Conservation (phyloP, 2,113 vertebrate species). For the Pituophis catenifer region DNA sequence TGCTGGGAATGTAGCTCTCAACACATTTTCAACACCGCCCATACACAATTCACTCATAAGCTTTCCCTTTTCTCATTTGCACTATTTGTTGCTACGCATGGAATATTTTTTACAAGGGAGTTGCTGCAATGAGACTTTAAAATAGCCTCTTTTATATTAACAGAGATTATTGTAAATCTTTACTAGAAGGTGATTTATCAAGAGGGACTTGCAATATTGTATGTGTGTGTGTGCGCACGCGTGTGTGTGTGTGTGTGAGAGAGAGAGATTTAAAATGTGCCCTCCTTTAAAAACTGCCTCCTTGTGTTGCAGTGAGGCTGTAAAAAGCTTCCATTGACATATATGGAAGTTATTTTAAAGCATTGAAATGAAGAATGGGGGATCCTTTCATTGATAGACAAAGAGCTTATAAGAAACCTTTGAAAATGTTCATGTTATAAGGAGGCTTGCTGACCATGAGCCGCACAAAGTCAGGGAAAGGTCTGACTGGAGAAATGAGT, state of each 20-base stretch:
- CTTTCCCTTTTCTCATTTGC: neutral
- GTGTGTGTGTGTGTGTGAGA: no score
- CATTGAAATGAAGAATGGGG: neutral
- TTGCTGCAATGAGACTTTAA: neutral
- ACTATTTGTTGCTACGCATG: neutral
- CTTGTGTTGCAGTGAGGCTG: neutral
- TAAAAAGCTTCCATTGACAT: neutral
- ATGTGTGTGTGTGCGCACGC: no score
- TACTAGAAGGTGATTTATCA: neutral
- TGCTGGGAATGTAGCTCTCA: neutral
- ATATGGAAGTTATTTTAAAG: neutral
- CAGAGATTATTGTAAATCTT: neutral
- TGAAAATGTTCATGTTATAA: neutral
- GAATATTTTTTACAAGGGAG: neutral
- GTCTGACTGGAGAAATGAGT: neutral
- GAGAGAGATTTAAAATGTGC: neutral
- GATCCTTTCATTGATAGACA: neutral
- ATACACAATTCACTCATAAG: neutral
- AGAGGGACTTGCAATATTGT: neutral
- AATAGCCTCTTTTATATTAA: neutral
- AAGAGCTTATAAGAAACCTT: neutral
- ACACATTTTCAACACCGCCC: neutral
- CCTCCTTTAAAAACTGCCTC: neutral
- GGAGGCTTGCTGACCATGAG: neutral
- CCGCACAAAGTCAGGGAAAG: neutral